Conservation (phyloP, 1,140 invertebrate genomes). For the Lordiphosa stackelbergi region DNA sequence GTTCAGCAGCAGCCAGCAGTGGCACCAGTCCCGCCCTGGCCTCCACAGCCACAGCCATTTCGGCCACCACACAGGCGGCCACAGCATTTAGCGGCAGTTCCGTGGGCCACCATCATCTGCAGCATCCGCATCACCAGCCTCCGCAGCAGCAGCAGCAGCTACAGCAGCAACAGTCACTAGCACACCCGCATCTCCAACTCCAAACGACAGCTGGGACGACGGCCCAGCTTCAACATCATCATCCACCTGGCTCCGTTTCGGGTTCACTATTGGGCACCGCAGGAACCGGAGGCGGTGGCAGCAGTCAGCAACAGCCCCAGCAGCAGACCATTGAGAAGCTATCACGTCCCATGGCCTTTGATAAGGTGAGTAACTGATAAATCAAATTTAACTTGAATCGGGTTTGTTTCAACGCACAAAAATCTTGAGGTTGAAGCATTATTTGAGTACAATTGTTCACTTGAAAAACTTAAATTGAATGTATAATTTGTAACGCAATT, state of each 20-base stretch:
- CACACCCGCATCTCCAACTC: constrained; percentile 2
- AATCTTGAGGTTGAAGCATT: too few relatives aligned
- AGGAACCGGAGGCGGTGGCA: constrained; percentile 6
- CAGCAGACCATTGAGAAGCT: constrained; percentile 72
- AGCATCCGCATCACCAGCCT: constrained; percentile 39
- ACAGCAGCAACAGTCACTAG: constrained; percentile 1
- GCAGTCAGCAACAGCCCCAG: constrained; percentile 13
- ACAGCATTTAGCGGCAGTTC: constrained; percentile 63
- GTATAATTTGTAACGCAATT: too few relatives aligned
- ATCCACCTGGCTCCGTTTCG: constrained; percentile 30
- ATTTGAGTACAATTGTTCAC: too few relatives aligned
- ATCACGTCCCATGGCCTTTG: constrained; percentile 74
- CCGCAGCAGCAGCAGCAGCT: constrained; percentile 12
- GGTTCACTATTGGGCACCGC: constrained; percentile 15
- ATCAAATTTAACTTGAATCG: too few relatives aligned
- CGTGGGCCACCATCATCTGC: constrained; percentile 44
- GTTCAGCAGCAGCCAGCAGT: constrained; percentile 18
- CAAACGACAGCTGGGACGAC: constrained; percentile 5
- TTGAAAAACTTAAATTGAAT: too few relatives aligned
- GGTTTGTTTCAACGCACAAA: too few relatives aligned
- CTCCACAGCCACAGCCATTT: constrained; percentile 56
- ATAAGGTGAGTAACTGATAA: constrained; percentile 51
- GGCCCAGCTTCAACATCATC: constrained; percentile 14
- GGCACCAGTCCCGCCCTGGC: constrained; percentile 41
- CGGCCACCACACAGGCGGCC: constrained; percentile 64